Evolutionary conservation across 2,113 vertebrate species (phyloP).

Genomic region (Stegostoma tigrinum): DNA sequence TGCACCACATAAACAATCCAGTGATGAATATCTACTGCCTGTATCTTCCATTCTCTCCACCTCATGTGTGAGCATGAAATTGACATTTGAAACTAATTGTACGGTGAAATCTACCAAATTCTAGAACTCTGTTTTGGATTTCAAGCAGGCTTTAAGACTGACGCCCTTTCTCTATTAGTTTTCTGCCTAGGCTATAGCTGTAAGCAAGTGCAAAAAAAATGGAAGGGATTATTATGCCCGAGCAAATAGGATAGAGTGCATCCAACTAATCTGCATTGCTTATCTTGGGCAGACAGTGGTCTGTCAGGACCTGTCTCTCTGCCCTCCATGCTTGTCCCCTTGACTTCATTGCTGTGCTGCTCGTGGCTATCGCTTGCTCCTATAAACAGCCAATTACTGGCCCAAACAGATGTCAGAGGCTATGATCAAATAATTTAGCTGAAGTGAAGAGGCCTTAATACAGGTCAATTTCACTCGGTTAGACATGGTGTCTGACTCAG

Average conservation of each 20-base stretch:
- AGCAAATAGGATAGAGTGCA: conserved; percentile 57
- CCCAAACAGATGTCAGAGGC: conserved; percentile 73
- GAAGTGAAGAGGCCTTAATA: conserved; percentile 67
- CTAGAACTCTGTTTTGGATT: conserved; percentile 58
- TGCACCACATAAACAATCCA: conserved; percentile 53
- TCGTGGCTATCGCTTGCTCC: conserved; percentile 56
- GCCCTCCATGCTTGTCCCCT: conserved; percentile 56
- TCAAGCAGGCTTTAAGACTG: conserved; percentile 51
- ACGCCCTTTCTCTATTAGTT: conserved; percentile 55
- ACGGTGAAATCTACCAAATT: conserved; percentile 62
- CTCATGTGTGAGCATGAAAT: conserved; percentile 78
- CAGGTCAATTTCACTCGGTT: conserved; percentile 78
- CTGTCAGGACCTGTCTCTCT: conserved; percentile 56
- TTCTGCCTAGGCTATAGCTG: conserved; percentile 56
- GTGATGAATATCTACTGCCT: conserved; percentile 50
- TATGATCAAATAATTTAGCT: conserved; percentile 77
- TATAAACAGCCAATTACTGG: conserved; percentile 77
- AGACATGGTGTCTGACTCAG: conserved; percentile 65
- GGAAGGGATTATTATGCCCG: conserved; percentile 60
- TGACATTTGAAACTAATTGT: conserved; percentile 89
- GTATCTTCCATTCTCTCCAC: conserved; percentile 58
- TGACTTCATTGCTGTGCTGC: conserved; percentile 61
- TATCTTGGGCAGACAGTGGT: conserved; percentile 57
- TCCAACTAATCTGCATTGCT: conserved; percentile 61
- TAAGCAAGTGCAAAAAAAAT: conserved; percentile 55